Percentiles rank a stretch among this genome's conserved stretches.
Evolutionary conservation across 2,113 vertebrate species (phyloP).

Genomic region (Neofelis nebulosa): DNA sequence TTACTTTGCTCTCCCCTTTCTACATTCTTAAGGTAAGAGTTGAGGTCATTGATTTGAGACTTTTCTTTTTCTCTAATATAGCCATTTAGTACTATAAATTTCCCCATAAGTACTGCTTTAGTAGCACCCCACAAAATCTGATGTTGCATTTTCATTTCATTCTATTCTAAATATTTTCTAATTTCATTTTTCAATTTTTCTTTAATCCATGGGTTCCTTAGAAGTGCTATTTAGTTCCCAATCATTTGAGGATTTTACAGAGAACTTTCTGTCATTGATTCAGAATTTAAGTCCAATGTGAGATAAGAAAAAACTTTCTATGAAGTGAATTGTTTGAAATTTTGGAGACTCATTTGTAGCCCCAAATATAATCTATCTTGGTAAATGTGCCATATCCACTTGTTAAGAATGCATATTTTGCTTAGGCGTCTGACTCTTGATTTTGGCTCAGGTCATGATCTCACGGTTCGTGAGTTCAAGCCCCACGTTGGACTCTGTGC

Average conservation of each 20-base stretch:
- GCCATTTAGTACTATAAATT: neutral
- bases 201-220: neutral
- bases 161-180: conserved; percentile 11
- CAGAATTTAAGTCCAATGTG: neutral
- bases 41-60: neutral
- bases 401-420: neutral
- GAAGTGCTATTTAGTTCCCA: neutral
- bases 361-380: neutral
- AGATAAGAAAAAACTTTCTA: neutral
- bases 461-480: too few species aligned
- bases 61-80: neutral
- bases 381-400: neutral
- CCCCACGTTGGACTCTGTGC: too few species aligned
- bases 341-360: neutral
- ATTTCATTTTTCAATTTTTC: neutral
- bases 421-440: too few species aligned
- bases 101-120: neutral
- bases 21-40: neutral
- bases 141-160: neutral
- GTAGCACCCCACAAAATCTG: neutral
- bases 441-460: too few species aligned
- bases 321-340: neutral
- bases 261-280: neutral
- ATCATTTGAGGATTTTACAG: neutral
- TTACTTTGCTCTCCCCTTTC: neutral